Evolutionary conservation across 2,797 vertebrate species (phyloP).

Genomic region (Artibeus jamaicensis): DNA sequence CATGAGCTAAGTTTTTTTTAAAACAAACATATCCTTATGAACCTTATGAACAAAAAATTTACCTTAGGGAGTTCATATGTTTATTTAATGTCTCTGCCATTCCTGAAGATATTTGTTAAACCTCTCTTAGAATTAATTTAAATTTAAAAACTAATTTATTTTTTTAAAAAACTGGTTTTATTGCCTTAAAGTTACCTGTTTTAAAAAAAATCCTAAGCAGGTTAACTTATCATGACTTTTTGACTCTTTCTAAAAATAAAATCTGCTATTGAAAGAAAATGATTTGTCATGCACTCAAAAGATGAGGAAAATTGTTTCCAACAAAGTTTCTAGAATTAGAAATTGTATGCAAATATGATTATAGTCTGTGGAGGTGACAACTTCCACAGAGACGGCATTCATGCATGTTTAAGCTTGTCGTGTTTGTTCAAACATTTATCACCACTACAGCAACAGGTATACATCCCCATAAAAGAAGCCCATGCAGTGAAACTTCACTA

Average conservation of each 20-base stretch:
- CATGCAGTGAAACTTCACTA: neutral
- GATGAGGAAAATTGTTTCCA: neutral
- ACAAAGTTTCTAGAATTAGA: neutral
- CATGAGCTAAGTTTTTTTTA: neutral
- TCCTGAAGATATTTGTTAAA: neutral
- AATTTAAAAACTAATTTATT: neutral
- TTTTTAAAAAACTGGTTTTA: neutral
- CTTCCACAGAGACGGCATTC: neutral
- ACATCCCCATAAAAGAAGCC: neutral
- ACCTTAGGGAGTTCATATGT: neutral
- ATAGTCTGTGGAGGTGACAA: neutral
- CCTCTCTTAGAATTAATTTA: neutral
- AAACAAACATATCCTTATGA: neutral
- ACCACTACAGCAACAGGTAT: neutral
- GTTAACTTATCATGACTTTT: neutral
- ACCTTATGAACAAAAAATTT: neutral
- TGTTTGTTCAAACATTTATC: neutral
- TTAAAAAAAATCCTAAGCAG: neutral
- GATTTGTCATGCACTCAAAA: neutral
- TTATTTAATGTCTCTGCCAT: neutral
- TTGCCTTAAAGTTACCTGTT: neutral
- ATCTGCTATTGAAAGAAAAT: neutral
- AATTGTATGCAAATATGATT: neutral
- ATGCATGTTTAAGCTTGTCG: too few relatives aligned
- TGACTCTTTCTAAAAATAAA: conserved; percentile 37